phyloP scores from a whole-genome alignment of 2,888 invertebrate species.

The Phortica magna region DNA sequence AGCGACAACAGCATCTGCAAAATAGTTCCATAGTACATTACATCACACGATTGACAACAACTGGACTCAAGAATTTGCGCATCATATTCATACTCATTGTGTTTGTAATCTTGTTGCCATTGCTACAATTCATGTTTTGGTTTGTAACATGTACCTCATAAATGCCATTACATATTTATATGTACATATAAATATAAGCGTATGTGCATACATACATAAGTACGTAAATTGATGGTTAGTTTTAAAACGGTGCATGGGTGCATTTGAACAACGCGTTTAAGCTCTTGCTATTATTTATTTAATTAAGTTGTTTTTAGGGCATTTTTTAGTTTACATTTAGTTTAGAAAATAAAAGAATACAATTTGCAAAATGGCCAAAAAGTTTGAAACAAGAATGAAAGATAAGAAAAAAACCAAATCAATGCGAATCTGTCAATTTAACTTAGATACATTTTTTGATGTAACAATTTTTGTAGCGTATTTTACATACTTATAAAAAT shows the following conservation, averaged over 20 bases:
- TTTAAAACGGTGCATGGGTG: neutral
- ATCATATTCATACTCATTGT: slow-evolving; percentile 66
- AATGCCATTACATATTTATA: slow-evolving; percentile 4
- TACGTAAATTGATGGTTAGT: no score
- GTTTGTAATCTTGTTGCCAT: slow-evolving; percentile 64
- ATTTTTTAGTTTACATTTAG: neutral
- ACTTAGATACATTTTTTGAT: slow-evolving; percentile 43
- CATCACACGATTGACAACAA: slow-evolving; percentile 51
- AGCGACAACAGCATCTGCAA: slow-evolving; percentile 28
- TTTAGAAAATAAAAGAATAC: neutral
- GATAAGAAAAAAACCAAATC: neutral
- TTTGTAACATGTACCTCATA: slow-evolving; percentile 45
- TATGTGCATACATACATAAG: neutral
- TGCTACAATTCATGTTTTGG: slow-evolving; percentile 63
- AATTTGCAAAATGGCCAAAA: neutral
- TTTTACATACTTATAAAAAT: slow-evolving; percentile 49
- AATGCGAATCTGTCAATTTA: slow-evolving; percentile 13
- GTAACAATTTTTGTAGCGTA: slow-evolving; percentile 53
- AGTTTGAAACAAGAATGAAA: neutral
- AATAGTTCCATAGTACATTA: slow-evolving; percentile 54
- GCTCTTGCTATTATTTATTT: neutral
- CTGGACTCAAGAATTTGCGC: slow-evolving; percentile 68
- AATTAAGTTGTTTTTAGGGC: neutral
- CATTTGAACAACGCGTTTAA: neutral
- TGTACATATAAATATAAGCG: neutral